Evolutionary conservation across 1,140 invertebrate species (phyloP).

Genomic region (Ceratosolen fusciceps): DNA sequence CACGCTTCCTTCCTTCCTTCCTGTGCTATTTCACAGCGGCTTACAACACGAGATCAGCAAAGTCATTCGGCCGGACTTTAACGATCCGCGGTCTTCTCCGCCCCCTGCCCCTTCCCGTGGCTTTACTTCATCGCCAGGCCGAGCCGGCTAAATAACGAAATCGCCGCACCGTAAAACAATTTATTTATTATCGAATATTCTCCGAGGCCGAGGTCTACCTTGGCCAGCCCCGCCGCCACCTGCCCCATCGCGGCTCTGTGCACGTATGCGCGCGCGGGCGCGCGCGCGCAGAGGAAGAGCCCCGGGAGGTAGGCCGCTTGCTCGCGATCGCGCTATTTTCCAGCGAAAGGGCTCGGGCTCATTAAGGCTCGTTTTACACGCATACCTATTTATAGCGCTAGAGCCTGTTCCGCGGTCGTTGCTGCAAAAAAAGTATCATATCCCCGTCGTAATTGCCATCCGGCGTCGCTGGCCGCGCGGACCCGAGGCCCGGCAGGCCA

Average conservation of each 20-base stretch:
- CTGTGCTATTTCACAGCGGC: not conserved
- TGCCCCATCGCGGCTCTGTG: no score
- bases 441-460: constrained; percentile 38
- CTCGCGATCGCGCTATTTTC: constrained; percentile 42
- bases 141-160: constrained; percentile 65
- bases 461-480: not conserved
- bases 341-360: constrained; percentile 44
- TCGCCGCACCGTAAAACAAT: constrained; percentile 57
- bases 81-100: constrained; percentile 42
- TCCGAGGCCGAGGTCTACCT: constrained; percentile 28
- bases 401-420: constrained; percentile 33
- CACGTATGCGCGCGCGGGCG: not conserved
- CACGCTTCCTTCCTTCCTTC: not conserved
- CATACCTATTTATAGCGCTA: constrained; percentile 46
- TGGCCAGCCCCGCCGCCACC: not conserved
- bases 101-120: constrained; percentile 44
- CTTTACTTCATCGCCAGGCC: no score
- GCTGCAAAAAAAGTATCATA: constrained; percentile 17
- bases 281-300: not conserved
- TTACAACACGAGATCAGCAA: constrained; percentile 23
- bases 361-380: constrained; percentile 50
- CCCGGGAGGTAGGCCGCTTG: no score
- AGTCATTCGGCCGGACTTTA: constrained; percentile 56
- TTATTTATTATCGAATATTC: constrained; percentile 62
- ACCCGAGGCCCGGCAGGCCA: not conserved